Base-by-base conservation (phyloP, 2,113 vertebrate genomes). In the Trichechus manatus region DNA sequence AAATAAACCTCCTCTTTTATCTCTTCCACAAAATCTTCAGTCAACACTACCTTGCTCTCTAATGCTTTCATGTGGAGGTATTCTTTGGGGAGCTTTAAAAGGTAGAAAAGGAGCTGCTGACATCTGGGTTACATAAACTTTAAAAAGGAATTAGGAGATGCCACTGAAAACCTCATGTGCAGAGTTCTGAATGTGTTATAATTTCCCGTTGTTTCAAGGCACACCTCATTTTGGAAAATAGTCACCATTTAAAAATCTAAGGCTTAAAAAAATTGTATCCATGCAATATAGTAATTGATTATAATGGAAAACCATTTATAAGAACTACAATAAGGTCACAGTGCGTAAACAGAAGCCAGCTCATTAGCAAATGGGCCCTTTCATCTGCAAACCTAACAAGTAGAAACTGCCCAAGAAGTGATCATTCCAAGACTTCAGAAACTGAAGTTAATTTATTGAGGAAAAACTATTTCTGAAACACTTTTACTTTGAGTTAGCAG, bases 401-500 rank as follows among this genome's bases (percentile, higher is more conserved):
- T 13, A 89, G 59, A 92, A 91, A 75, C 63, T 91, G 8, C 15
- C 82, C 68, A 89, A 91, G 56, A 90, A 93, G 66, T 80, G 75
- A 90, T 66, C 25, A 20, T 3, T 36, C 47, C 89, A 92, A 91
- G 63, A 79, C 27, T 92, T 92, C 44, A 88, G 47, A 97, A 91
- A 77, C 6, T 50, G 44, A 88, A 95, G 92, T 84, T 93, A 89
- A 91, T 92, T 95, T 92, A 87, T 39, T 84, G n/a, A 97, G 61
- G 47, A 29, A 79, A 96, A 97, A 96, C 42, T 90, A 82, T 90
- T 95, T 95, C 96, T 94, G 56, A 97, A 95, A 84, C 70, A 86
- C 39, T 96, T 96, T 95, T 75, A 79, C 70, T 92, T 5, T 90
- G 72, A 91, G 27, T 75, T 83, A 94, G 56, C 56, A 83, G 27